Conservation (phyloP, 2,797 vertebrate species). For the Galagoides demidoff region DNA sequence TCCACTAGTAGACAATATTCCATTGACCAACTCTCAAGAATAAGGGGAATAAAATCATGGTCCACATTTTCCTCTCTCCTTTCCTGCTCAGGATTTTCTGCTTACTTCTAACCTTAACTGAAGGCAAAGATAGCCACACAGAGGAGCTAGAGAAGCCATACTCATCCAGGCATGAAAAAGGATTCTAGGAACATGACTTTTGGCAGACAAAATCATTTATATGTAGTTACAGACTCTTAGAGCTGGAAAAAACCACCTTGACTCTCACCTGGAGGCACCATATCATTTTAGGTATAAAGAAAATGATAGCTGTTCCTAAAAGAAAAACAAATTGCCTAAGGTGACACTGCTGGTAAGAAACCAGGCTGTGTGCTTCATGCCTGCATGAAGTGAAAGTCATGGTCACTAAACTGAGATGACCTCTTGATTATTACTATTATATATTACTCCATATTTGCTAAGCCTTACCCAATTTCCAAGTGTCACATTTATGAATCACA, state of each 20-base stretch:
- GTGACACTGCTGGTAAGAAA: neutral
- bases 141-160: neutral
- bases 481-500: neutral
- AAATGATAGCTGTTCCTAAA: neutral
- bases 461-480: neutral
- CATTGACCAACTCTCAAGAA: neutral
- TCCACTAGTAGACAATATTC: neutral
- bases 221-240: neutral
- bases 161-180: neutral
- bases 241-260: neutral
- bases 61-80: neutral
- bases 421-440: neutral
- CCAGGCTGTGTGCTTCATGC: neutral
- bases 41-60: neutral
- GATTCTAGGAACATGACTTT: slow-evolving; percentile 11
- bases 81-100: slow-evolving; percentile 1
- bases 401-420: neutral
- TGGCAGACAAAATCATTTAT: slow-evolving; percentile 30
- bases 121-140: neutral
- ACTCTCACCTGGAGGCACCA: neutral
- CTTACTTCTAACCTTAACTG: slow-evolving; percentile 9
- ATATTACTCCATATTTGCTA: neutral
- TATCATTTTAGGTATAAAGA: slow-evolving; percentile 40
- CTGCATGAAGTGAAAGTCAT: neutral
- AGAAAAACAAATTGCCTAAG: neutral